phyloP scores from a whole-genome alignment of 2,797 vertebrate genomes.

The Rachycentron canadum region DNA sequence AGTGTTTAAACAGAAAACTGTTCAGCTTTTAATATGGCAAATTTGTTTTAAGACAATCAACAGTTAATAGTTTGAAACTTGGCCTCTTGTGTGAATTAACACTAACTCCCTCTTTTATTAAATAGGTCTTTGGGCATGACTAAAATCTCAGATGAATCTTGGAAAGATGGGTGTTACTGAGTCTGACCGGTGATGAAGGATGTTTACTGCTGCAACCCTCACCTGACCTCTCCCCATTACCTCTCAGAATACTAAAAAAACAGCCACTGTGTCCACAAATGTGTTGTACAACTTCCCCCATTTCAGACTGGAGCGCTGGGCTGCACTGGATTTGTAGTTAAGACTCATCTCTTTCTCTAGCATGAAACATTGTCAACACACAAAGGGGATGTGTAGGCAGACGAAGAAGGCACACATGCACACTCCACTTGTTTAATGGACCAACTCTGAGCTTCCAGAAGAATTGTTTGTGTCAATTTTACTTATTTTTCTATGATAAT shows the following conservation, averaged over 20 bases:
- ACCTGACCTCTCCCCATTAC: constrained; percentile 41
- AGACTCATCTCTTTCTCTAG: constrained; percentile 63
- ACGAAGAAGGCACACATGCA: constrained; percentile 54
- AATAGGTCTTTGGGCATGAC: constrained; percentile 87
- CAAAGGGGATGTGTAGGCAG: constrained; percentile 62
- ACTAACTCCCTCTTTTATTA: constrained; percentile 36
- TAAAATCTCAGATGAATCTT: constrained; percentile 89
- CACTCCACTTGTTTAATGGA: constrained; percentile 64
- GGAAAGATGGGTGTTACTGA: constrained; percentile 96
- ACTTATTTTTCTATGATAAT: constrained; percentile 82
- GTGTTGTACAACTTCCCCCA: constrained; percentile 63
- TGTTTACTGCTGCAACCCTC: constrained; percentile 59
- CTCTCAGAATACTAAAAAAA: constrained; percentile 44
- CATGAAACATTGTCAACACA: constrained; percentile 78
- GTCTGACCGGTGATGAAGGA: constrained; percentile 58
- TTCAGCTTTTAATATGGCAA: background rate
- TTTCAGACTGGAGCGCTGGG: constrained; percentile 85
- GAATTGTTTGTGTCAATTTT: constrained; percentile 72
- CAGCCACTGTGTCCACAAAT: constrained; percentile 45
- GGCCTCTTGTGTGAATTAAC: constrained; percentile 2
- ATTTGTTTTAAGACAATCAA: background rate
- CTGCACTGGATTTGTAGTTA: constrained; percentile 74
- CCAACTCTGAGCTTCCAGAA: constrained; percentile 76
- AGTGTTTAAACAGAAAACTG: constrained; percentile 15
- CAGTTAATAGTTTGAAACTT: background rate